These are phyloP conservation scores for Drosophila grimshawi DNA, from an alignment of 1,140 invertebrate genomes.

Conservation along the genomic window DNA sequence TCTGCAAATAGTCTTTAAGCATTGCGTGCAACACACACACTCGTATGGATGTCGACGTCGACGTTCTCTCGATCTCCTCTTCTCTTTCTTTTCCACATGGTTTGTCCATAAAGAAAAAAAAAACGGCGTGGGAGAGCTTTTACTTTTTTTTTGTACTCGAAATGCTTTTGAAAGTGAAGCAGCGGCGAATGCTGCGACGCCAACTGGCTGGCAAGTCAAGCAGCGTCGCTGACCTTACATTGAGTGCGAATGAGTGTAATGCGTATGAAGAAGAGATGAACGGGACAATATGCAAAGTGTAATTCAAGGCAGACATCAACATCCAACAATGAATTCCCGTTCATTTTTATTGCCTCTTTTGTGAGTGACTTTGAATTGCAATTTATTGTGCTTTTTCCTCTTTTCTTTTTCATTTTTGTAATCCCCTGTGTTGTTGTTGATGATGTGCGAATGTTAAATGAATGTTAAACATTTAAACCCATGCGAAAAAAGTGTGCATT, in stretches of 20 bases:
- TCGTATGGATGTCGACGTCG: not conserved
- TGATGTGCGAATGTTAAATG: not conserved
- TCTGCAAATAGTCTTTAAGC: conserved; percentile 24
- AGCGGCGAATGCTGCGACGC: not conserved
- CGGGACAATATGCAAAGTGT: conserved; percentile 7
- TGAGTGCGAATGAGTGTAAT: conserved; percentile 13
- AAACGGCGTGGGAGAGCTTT: conserved; percentile 49
- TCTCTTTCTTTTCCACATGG: conserved; percentile 32
- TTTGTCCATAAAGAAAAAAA: not conserved
- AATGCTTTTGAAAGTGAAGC: conserved; percentile 42
- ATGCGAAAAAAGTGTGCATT: too few species aligned
- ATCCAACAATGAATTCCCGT: not conserved
- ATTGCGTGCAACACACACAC: conserved; percentile 35
- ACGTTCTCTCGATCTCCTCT: conserved; percentile 16
- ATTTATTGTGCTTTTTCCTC: conserved; percentile 6
- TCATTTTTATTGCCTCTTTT: conserved; percentile 10
- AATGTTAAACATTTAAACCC: too few species aligned
- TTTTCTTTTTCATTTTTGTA: too few species aligned
- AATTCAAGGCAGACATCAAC: conserved; percentile 18
- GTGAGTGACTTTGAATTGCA: conserved; percentile 16
- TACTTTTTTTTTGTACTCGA: conserved; percentile 27
- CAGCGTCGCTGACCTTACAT: conserved; percentile 6
- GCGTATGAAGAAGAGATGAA: conserved; percentile 34
- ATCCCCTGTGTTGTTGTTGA: too few species aligned
- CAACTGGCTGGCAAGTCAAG: conserved; percentile 5